Evolutionary conservation across 2,888 invertebrate species (phyloP).

Genomic region (Caenorhabditis becei): DNA sequence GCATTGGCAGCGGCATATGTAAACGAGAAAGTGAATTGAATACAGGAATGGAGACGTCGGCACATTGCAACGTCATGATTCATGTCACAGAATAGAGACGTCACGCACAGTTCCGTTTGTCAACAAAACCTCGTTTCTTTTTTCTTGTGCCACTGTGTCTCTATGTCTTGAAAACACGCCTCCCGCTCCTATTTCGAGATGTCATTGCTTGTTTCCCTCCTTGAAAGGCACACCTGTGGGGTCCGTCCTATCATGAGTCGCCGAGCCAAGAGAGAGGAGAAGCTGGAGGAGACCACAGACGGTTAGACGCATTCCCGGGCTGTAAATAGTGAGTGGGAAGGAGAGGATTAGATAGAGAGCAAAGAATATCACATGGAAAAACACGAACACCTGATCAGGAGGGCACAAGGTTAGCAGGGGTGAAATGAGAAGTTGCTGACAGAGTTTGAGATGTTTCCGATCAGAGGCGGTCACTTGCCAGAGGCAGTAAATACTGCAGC

Average conservation of each 20-base stretch:
- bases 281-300: constrained; percentile 34
- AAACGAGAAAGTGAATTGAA: constrained; percentile 36
- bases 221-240: constrained; percentile 37
- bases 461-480: neutral
- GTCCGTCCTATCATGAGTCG: constrained; percentile 37
- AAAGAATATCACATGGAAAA: constrained; percentile 29
- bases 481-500: neutral
- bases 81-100: constrained; percentile 47
- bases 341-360: constrained; percentile 51
- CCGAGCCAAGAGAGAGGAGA: constrained; percentile 32
- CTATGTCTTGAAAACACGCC: constrained; percentile 11
- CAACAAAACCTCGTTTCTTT: constrained; percentile 38
- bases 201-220: neutral
- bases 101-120: constrained; percentile 49
- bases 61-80: constrained; percentile 50
- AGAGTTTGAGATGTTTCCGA: constrained; percentile 7
- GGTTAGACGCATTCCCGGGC: constrained; percentile 52
- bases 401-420: constrained; percentile 2
- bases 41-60: constrained; percentile 48
- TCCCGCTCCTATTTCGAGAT: neutral
- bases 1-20: constrained; percentile 15
- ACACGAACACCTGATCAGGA: constrained; percentile 53
- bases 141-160: constrained; percentile 30
- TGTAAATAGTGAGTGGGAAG: constrained; percentile 50
- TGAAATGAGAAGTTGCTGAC: constrained; percentile 25